Evolutionary conservation across 2,113 vertebrate genomes (phyloP).

Genomic region (Ptilorrhoa leucosticta): DNA sequence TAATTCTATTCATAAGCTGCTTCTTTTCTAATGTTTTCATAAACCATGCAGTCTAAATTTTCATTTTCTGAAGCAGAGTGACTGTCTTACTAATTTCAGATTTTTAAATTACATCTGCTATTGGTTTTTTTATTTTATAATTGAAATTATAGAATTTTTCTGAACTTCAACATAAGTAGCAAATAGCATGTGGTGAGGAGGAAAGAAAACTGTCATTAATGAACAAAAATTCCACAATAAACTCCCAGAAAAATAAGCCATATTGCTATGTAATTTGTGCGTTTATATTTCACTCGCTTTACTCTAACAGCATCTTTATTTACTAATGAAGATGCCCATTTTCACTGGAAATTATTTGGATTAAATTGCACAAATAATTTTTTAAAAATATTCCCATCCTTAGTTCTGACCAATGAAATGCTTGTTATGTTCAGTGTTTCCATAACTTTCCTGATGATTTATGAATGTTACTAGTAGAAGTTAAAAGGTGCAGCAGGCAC

Average conservation of each 20-base stretch:
- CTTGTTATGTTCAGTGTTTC: background rate
- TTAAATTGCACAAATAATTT: background rate
- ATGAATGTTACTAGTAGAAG: background rate
- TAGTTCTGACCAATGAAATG: conserved; percentile 21
- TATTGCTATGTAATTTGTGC: background rate
- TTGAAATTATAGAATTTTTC: conserved; percentile 56
- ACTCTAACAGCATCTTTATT: conserved; percentile 20
- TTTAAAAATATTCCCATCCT: background rate
- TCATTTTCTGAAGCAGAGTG: conserved; percentile 1
- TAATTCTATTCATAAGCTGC: background rate
- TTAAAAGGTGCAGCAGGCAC: background rate
- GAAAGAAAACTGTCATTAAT: conserved; percentile 64
- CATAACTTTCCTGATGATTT: background rate
- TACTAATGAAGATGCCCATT: conserved; percentile 26
- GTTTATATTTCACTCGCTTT: conserved; percentile 45
- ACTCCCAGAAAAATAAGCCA: conserved; percentile 18
- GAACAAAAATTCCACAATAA: conserved; percentile 65
- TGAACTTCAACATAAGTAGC: conserved; percentile 46
- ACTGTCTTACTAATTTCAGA: background rate
- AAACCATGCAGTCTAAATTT: background rate
- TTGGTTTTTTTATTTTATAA: conserved; percentile 46
- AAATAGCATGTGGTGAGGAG: conserved; percentile 55
- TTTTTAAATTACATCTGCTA: conserved; percentile 21
- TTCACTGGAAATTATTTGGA: conserved; percentile 18
- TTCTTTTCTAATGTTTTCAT: background rate